Percentiles rank a stretch among this genome's conserved stretches.
Evolutionary conservation across 2,888 invertebrate genomes (phyloP).

Genomic region (Crioceris asparagi): DNA sequence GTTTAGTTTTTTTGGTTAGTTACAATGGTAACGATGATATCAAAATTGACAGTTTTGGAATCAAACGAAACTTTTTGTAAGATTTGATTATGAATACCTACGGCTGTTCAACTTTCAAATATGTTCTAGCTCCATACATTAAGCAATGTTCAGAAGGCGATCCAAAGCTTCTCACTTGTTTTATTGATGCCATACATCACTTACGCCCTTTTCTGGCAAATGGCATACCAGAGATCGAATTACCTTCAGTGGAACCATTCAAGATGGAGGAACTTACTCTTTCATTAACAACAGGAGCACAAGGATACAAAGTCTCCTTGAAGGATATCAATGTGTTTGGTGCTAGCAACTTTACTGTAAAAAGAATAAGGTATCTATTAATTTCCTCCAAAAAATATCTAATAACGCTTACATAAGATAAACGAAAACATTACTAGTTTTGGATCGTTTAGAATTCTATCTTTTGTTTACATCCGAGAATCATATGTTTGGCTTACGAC

Average conservation of each 20-base stretch:
- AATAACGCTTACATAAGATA: too few relatives aligned
- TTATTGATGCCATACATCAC: slow-evolving; percentile 46
- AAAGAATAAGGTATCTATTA: slow-evolving; percentile 48
- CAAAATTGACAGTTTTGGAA: too few relatives aligned
- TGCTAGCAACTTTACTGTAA: slow-evolving; percentile 51
- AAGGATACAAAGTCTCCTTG: slow-evolving; percentile 48
- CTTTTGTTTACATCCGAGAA: too few relatives aligned
- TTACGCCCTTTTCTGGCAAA: slow-evolving; percentile 47
- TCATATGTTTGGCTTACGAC: too few relatives aligned
- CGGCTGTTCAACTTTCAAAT: not conserved
- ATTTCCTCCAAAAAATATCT: too few relatives aligned
- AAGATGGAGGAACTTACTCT: slow-evolving; percentile 50
- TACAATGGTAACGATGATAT: too few relatives aligned
- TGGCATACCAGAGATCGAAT: slow-evolving; percentile 54
- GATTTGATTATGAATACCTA: too few relatives aligned
- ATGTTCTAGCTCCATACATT: slow-evolving; percentile 49
- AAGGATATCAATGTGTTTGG: slow-evolving; percentile 51
- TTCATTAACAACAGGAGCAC: slow-evolving; percentile 44
- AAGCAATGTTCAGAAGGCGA: slow-evolving; percentile 55
- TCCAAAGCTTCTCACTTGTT: slow-evolving; percentile 48
- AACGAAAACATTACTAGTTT: too few relatives aligned
- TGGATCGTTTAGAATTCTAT: too few relatives aligned
- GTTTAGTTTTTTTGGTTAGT: too few relatives aligned
- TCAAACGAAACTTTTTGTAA: too few relatives aligned
- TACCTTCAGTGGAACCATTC: slow-evolving; percentile 59